Base-by-base conservation (phyloP, 1,140 invertebrate genomes). In the Fopius arisanus region DNA sequence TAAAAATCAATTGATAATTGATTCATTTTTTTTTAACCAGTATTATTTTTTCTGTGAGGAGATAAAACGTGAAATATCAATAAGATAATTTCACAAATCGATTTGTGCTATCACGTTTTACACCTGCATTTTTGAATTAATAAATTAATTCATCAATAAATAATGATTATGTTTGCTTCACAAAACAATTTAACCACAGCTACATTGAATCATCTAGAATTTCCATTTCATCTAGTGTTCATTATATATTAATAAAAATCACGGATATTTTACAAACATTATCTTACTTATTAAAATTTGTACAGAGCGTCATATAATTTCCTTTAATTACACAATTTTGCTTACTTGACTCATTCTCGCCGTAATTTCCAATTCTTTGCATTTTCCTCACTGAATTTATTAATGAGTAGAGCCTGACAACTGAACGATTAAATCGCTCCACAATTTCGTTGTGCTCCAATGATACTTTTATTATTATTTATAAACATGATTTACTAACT, bases 191-290 rank as follows among this genome's bases (percentile, higher is more conserved):
- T 10, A 33, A 31, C 62, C 19, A 37, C 23, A 66, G 63, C 29
- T 70, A 75, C 67, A 54, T 59, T 63, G 75, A 70, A 77, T 79
- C 59, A 68, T 73, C 78, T 80, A 75, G 75, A 72, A 80, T 75
- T 78, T 80, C n/a, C 79, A 78, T 79, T 79, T 80, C 75, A 72
- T 71, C 75, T 81, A 76, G 77, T 82, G 79, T 80, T 74, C 73
- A 78, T 72, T 80, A 78, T 79, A 79, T 78, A 80, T 81, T 78
- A 78, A 78, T 82, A 84, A 83, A 86, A 86, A 84, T 81, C 80
- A 80, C 78, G 70, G 67, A 79, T 74, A 80, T 65, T 72, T 84
- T 87, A 87, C 85, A 87, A 87, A 87, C 78, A 71, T 77, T 80
- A 79, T 73, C 76, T 86, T 86, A 19, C 2, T 33, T 16, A 78